phyloP scores from a whole-genome alignment of 1,140 invertebrate species.

The Venustaconcha ellipsiformis region DNA sequence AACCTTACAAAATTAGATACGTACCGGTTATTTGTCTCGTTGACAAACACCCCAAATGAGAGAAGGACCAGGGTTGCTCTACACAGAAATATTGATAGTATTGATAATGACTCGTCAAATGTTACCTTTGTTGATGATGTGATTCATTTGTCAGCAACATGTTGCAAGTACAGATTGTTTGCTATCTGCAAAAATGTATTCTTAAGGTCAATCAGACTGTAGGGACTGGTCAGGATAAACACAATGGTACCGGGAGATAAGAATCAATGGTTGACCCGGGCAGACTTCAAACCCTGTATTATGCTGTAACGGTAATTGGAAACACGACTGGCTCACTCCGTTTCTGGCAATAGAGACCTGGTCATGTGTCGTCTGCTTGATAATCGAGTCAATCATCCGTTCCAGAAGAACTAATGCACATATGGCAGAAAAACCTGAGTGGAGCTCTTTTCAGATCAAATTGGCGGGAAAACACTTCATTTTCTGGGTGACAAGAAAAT shows the following conservation, averaged over 20 bases:
- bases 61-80: too few species aligned
- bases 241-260: constrained; percentile 1
- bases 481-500: too few species aligned
- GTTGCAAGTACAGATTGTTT: background rate
- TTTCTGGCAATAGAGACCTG: constrained; percentile 18
- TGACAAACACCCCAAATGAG: too few species aligned
- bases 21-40: too few species aligned
- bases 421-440: constrained; percentile 12
- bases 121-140: background rate
- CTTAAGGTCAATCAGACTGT: background rate
- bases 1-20: too few species aligned
- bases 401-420: background rate
- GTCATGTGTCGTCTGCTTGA: constrained; percentile 6
- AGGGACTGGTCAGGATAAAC: background rate
- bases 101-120: background rate
- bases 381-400: background rate
- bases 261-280: constrained; percentile 12
- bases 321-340: constrained; percentile 11
- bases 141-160: constrained; percentile 7
- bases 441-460: too few species aligned
- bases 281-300: constrained; percentile 19
- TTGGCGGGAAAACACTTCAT: too few species aligned
- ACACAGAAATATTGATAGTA: background rate
- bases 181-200: background rate
- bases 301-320: constrained; percentile 28